Base-by-base conservation (phyloP, 2,888 invertebrate genomes). In the Marronus borbonicus region DNA sequence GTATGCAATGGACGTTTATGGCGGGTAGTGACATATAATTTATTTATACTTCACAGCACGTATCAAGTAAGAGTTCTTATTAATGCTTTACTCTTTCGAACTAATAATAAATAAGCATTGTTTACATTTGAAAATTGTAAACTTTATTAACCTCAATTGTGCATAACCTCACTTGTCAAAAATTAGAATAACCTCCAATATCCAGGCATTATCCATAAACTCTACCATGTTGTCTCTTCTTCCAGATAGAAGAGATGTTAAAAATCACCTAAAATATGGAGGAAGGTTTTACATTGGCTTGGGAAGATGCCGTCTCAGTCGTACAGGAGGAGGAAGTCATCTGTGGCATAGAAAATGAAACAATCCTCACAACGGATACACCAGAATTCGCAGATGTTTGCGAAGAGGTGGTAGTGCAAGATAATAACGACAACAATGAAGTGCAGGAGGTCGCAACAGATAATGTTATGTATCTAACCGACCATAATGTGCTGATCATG, bases 261-360 rank as follows among this genome's bases (percentile, higher is more conserved):
- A 76, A 14, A 64, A 78, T 52, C 31, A 70, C 65, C 20, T 72
- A 80, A 80, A 55, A 55, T 24, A 88, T 88, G 87, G 88, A 89
- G 79, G 87, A 88, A 81, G 82, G 85, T 68, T 89, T 88, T 79
- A 85, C 86, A 24, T 78, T 89, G 62, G 85, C 86, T 20, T 89
- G 89, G 89, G 88, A 88, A 81, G 89, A 89, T 81, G 84, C 86
- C 36, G 80, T 80, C 5, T 82, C 85, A n/a, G 84, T 86, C 14
- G 88, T 88, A 50, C 88, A 87, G 75, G 86, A 87, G 80, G 88
- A 89, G 76, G 91, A 91, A 82, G 90, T 91, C 5, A 90, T 91
- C 84, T 91, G 91, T 82, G 90, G 89, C 64, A 88, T 91, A 49
- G 90, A 90, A 82, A 87, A 87, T 72, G 89, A 89, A 50, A 89